Base-by-base conservation (phyloP, 2,113 vertebrate genomes). In the Dermatemys mawii region DNA sequence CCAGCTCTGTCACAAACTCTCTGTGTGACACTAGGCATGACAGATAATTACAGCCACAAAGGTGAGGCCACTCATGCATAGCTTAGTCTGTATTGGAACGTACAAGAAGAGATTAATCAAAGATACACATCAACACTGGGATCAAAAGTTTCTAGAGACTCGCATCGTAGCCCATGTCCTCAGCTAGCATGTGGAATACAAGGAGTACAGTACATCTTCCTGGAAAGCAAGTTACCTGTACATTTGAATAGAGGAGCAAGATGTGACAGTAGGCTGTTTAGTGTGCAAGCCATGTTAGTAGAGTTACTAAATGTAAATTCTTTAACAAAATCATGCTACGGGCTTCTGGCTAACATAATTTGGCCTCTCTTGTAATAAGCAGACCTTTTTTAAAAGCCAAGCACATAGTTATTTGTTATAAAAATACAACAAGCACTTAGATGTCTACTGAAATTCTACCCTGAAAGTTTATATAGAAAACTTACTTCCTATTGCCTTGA, bases 121-220 rank as follows among this genome's bases (percentile, higher is more conserved):
- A 90, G 63, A 78, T 2, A 6, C 82, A 4, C 3, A 10, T 80
- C 4, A 50, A 78, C 5, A 41, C 0, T 0, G 49, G 0, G 11
- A 53, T 6, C 84, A 29, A 8, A 35, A 54, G 57, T 21, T 90
- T 49, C 41, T 80, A 41, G 86, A 51, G 76, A 35, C 53, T 27
- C 26, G 27, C 41, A 26, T 27, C 38, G 7, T 29, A 27, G 73
- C 73, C 26, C 73, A 46, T 26, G 38, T 29, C 38, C 8, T 57
- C 21, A 8, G 84, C 0, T 57, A 32, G 2, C 38, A 10, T 26
- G 32, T 32, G 38, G 26, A 41, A 79, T 1, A 35, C 26, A 26
- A 21, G 0, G 13, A 54, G 53, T 8, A 6, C 14, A 79, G 1
- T 9, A 49, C 79, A 46, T 11, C 70, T 3, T 0, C 0, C 46